phyloP scores from a whole-genome alignment of 2,797 vertebrate species.

The Megalops cyprinoides region DNA sequence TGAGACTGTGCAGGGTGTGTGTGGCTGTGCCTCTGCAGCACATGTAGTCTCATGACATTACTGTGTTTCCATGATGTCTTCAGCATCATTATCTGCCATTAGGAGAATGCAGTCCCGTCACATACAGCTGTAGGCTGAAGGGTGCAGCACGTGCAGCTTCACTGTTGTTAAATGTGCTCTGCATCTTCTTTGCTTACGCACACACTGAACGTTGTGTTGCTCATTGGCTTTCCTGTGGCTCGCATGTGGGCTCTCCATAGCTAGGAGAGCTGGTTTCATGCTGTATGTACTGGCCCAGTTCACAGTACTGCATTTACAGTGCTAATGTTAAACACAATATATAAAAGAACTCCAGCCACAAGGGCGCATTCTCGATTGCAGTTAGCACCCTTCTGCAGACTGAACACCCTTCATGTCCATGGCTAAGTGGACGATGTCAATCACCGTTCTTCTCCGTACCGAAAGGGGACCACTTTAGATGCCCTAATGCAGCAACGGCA shows the following conservation, averaged over 20 bases:
- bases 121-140: neutral
- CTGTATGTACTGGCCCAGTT: slow-evolving; percentile 63
- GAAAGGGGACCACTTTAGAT: slow-evolving; percentile 42
- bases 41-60: neutral
- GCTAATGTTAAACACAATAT: slow-evolving; percentile 65
- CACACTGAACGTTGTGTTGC: slow-evolving; percentile 53
- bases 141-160: neutral
- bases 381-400: slow-evolving; percentile 65
- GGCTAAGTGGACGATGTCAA: slow-evolving; percentile 53
- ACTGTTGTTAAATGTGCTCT: neutral
- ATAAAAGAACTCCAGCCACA: slow-evolving; percentile 59
- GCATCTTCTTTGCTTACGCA: slow-evolving; percentile 2
- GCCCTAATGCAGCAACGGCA: slow-evolving; percentile 34
- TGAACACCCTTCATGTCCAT: slow-evolving; percentile 62
- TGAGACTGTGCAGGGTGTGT: too few relatives aligned
- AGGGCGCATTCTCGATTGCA: slow-evolving; percentile 55
- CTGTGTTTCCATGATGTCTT: neutral
- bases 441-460: slow-evolving; percentile 53
- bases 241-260: slow-evolving; percentile 50
- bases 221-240: slow-evolving; percentile 64
- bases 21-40: too few relatives aligned
- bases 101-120: neutral
- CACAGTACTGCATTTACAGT: slow-evolving; percentile 66
- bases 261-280: slow-evolving; percentile 69
- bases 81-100: neutral